These are phyloP conservation scores for Meloidogyne floridensis DNA, from an alignment of 1,140 invertebrate species.

Conservation along the genomic window DNA sequence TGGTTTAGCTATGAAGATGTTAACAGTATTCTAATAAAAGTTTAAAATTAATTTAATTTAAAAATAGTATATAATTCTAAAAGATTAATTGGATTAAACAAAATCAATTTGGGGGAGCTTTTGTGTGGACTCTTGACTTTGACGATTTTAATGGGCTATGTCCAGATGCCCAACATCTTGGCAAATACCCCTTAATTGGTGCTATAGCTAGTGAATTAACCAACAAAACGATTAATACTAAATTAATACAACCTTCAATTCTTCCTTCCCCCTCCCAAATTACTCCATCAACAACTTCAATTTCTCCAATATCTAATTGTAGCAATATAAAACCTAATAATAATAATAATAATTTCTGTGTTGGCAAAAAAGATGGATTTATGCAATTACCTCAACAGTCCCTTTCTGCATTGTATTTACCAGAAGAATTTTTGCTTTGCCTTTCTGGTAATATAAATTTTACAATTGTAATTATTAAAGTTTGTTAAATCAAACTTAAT, in stretches of 20 bases:
- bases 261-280: background rate
- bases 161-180: conserved; percentile 69
- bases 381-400: conserved; percentile 25
- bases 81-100: conserved; percentile 89
- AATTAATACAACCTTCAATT: conserved; percentile 15
- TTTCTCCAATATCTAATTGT: background rate
- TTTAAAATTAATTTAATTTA: background rate
- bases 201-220: conserved; percentile 73
- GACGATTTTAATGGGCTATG: conserved; percentile 84
- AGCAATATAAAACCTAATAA: background rate
- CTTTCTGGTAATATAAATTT: conserved; percentile 35
- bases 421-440: conserved; percentile 45
- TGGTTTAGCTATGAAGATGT: conserved; percentile 89
- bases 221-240: conserved; percentile 23
- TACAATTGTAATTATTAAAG: background rate
- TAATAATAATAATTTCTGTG: conserved; percentile 18
- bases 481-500: background rate
- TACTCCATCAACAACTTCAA: background rate
- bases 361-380: conserved; percentile 47
- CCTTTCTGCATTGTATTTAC: background rate
- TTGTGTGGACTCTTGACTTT: conserved; percentile 96
- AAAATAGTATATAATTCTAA: background rate
- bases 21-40: conserved; percentile 65
- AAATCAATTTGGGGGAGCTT: conserved; percentile 85
- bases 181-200: conserved; percentile 84